A percentile compares a stretch with the other conserved stretches of the same genome.
These are phyloP conservation scores for Orthonevra nobilis DNA, from an alignment of 2,888 invertebrate genomes.

Conservation along the genomic window DNA sequence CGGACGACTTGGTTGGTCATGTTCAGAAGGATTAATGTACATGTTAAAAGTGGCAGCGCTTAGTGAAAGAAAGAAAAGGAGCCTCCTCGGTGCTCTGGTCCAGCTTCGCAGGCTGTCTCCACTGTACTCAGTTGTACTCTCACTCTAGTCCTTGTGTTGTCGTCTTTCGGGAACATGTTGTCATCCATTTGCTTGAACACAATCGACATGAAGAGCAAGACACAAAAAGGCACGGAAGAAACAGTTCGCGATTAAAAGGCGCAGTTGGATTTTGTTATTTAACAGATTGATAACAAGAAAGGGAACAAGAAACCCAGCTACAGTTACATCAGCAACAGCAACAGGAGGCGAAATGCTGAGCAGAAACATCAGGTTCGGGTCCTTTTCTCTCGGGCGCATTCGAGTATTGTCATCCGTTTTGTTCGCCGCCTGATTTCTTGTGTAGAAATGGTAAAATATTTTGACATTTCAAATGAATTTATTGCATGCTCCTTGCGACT, in stretches of 20 bases:
- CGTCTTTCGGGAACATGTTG: slow-evolving; percentile 60
- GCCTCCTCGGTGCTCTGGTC: background rate
- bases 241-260: slow-evolving; percentile 66
- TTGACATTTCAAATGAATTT: slow-evolving; percentile 66
- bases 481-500: slow-evolving; percentile 32
- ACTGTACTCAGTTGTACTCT: slow-evolving; percentile 5
- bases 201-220: slow-evolving; percentile 56
- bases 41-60: slow-evolving; percentile 65
- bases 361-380: slow-evolving; percentile 46
- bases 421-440: slow-evolving; percentile 36
- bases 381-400: slow-evolving; percentile 7
- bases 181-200: slow-evolving; percentile 70
- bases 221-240: slow-evolving; percentile 27
- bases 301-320: slow-evolving; percentile 50
- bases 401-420: slow-evolving; percentile 42
- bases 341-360: slow-evolving; percentile 54
- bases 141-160: slow-evolving; percentile 19
- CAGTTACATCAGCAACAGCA: slow-evolving; percentile 12
- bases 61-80: slow-evolving; percentile 25
- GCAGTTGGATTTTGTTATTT: slow-evolving; percentile 69
- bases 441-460: slow-evolving; percentile 44
- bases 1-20: slow-evolving; percentile 62
- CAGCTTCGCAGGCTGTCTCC: slow-evolving; percentile 13
- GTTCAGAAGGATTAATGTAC: slow-evolving; percentile 70
- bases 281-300: slow-evolving; percentile 69